A percentile compares a stretch with the other conserved stretches of the same genome.
phyloP scores from a whole-genome alignment of 2,113 vertebrate species.

The Saccopteryx leptura region DNA sequence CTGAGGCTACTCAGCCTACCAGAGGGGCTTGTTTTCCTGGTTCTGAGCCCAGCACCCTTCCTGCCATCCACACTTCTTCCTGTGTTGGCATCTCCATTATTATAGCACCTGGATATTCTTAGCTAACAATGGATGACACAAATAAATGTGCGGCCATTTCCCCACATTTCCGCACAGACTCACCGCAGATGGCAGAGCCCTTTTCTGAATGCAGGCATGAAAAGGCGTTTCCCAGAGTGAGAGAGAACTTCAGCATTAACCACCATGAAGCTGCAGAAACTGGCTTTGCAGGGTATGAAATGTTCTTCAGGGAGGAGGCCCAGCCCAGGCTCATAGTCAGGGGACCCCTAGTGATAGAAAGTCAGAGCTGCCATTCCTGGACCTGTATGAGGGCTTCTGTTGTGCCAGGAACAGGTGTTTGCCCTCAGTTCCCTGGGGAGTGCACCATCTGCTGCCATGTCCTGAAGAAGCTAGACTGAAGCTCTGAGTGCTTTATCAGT shows the following conservation, averaged over 20 bases:
- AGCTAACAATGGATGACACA: constrained; percentile 79
- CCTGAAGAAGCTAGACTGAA: background rate
- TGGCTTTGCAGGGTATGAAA: background rate
- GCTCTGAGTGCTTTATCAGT: background rate
- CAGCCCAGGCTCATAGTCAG: background rate
- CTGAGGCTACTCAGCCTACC: background rate
- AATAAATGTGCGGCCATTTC: constrained; percentile 71
- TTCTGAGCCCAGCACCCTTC: constrained; percentile 46
- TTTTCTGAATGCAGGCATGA: constrained; percentile 57
- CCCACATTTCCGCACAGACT: constrained; percentile 70
- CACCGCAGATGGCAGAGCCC: constrained; percentile 60
- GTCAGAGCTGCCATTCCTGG: background rate
- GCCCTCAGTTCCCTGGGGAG: background rate
- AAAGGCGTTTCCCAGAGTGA: constrained; percentile 45
- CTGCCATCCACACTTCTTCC: constrained; percentile 47
- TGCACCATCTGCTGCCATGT: background rate
- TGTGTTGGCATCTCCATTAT: constrained; percentile 65
- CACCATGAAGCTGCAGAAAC: background rate
- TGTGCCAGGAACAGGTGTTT: constrained; percentile 34
- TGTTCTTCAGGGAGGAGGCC: background rate
- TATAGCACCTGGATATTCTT: constrained; percentile 79
- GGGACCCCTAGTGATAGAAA: background rate
- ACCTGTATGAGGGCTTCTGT: background rate
- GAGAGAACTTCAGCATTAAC: background rate
- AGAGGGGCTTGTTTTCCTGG: constrained; percentile 1